phyloP scores from a whole-genome alignment of 2,113 vertebrate species.

The Labrus mixtus region DNA sequence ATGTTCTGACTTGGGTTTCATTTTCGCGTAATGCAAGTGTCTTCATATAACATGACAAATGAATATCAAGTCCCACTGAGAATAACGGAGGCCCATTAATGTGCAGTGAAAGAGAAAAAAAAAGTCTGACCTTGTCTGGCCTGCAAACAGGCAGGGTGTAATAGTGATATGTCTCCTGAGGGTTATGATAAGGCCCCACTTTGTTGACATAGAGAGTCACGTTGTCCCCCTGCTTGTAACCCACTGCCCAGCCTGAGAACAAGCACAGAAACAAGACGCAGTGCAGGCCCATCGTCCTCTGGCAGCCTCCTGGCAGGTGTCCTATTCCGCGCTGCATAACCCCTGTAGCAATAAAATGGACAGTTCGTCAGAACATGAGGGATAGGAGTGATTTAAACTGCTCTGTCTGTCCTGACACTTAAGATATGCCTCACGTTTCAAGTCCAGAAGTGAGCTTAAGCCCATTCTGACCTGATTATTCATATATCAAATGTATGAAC shows the following conservation, averaged over 20 bases:
- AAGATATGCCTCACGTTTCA: background rate
- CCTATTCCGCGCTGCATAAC: slow-evolving; percentile 55
- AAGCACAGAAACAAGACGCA: slow-evolving; percentile 78
- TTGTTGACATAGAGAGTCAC: slow-evolving; percentile 93
- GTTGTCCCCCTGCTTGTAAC: slow-evolving; percentile 86
- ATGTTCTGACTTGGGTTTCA: background rate
- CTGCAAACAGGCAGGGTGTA: slow-evolving; percentile 93
- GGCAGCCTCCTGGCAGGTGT: slow-evolving; percentile 48
- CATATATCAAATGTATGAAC: background rate
- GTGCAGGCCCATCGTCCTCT: slow-evolving; percentile 59
- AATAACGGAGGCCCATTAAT: background rate
- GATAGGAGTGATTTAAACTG: slow-evolving; percentile 8
- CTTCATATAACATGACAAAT: background rate
- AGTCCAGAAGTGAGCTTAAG: background rate
- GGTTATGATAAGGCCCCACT: slow-evolving; percentile 95
- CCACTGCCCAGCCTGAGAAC: slow-evolving; percentile 75
- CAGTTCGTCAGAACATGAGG: slow-evolving; percentile 25
- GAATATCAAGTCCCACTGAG: background rate
- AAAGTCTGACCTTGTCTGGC: slow-evolving; percentile 86
- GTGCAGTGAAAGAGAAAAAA: slow-evolving; percentile 3
- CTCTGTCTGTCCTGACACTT: background rate
- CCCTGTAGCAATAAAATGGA: slow-evolving; percentile 60
- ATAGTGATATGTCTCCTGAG: slow-evolving; percentile 95
- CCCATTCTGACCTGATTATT: background rate
- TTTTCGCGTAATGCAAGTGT: background rate